Base-by-base conservation (phyloP, 2,888 invertebrate genomes). In the Hydrotaea diabolus region DNA sequence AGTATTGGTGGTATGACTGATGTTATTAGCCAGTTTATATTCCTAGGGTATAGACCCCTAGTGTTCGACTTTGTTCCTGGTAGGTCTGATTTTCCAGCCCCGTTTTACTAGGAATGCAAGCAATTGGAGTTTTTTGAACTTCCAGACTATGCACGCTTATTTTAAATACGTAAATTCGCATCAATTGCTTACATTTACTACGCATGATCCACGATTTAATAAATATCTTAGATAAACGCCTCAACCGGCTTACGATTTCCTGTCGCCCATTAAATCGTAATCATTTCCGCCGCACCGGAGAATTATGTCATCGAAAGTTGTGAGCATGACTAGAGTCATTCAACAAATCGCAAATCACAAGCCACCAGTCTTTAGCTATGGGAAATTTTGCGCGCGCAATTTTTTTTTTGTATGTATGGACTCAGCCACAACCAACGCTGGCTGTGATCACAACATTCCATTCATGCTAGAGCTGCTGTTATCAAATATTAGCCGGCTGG, bases 351-450 rank as follows among this genome's bases (percentile, higher is more conserved):
- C 59, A 43, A 39, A 53, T 53, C 49, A 21, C 39, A 57, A 15
- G 31, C 31, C 31, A 43, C 2, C 36, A 66, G 31, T 36, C 76
- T n/a, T n/a, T n/a, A n/a, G n/a, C n/a, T n/a, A 76, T 83, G 83
- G 81, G 79, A 86, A 83, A 57, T 75, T 74, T 59, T 46, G 62
- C 75, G 46, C 53, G 74, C 55, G 75, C 74, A 78, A 75, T 82
- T 77, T 8, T 39, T n/a, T n/a, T n/a, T n/a, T n/a, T n/a, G n/a
- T 39, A 39, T 39, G 39, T 8, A 1, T 4, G 7, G 1, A 8
- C 39, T 9, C 39, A 4, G 77, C 64, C 53, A 39, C 43, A 49
- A 46, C 13, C n/a, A 64, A 4, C 31, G 7, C n/a, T n/a, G n/a
- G n/a, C n/a, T 2, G 21, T 36, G 31, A 39, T 55, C n/a, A 15